A percentile compares a stretch with the other conserved stretches of the same genome.
Conservation (phyloP, 2,888 invertebrate genomes). For the Anoncus sp. region DNA sequence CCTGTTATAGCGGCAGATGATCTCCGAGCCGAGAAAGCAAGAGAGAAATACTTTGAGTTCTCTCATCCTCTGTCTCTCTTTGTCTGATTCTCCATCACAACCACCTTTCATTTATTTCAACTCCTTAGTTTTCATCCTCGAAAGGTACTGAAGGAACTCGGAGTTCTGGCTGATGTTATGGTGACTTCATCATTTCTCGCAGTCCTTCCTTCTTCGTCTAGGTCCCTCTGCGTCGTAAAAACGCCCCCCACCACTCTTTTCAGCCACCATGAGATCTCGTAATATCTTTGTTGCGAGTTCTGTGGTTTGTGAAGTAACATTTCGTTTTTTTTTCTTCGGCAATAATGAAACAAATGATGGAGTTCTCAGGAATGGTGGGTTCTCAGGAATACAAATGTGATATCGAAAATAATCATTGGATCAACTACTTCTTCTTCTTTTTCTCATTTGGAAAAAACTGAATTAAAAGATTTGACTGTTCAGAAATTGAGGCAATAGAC, state of each 20-base stretch:
- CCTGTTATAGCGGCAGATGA: constrained; percentile 82
- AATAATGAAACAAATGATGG: no score
- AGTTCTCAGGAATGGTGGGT: no score
- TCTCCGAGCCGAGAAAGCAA: constrained; percentile 75
- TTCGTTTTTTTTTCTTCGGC: no score
- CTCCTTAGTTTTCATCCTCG: constrained; percentile 65
- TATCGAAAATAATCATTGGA: no score
- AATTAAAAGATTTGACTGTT: no score
- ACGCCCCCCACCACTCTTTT: background rate
- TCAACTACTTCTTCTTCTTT: no score
- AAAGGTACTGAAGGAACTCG: constrained; percentile 30
- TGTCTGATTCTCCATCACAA: constrained; percentile 63
- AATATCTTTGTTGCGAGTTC: background rate
- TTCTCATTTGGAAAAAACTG: no score
- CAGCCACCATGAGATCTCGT: background rate
- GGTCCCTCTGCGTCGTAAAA: constrained; percentile 70
- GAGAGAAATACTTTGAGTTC: constrained; percentile 60
- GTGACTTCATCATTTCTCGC: constrained; percentile 75
- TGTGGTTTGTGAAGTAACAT: no score
- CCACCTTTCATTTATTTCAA: constrained; percentile 68
- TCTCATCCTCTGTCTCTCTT: constrained; percentile 57
- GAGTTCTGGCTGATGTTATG: constrained; percentile 50
- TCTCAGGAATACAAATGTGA: no score
- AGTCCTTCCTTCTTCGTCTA: constrained; percentile 62
- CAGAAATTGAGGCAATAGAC: no score